Evolutionary conservation across 2,888 invertebrate genomes (phyloP), one percentile per base, ranked within the genome.

Genomic region (Platynereis dumerilii): DNA sequence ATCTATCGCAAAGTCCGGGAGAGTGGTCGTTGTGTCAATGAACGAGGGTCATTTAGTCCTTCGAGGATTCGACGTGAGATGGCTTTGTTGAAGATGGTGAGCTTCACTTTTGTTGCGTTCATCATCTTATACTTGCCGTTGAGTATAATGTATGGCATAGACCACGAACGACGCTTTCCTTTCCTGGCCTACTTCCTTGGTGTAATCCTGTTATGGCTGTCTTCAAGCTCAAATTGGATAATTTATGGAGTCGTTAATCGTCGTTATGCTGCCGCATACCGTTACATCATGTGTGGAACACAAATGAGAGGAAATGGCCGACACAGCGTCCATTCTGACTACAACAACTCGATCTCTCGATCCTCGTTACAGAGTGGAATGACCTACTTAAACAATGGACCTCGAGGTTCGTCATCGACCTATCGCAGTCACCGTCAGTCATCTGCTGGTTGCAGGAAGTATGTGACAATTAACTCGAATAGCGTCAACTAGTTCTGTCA

Each of bases 221-320:
- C 70, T 7, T 58, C 66, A 3, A 64, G 63, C 24, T 28, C 57
- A 27, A 70, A 70, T 57, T 70, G 70, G 70, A 65, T 70, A 20
- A 66, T 70, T 39, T 70, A 70, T 56, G 70, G 66, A 12, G 56
- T 66, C 39, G 67, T 70, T 55, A 69, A 70, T 62, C 58, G 27
- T 27, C 68, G 66, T 53, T 70, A 65, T 58, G 44, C 52, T 1
- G 45, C 34, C 5, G 70, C 68, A 1, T 70, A 70, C 45, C 44
- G 60, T 12, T 60, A 59, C 53, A 24, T 70, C 3, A 29, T 70
- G 26, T 60, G 58, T 60, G 48, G 48, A n/a, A 48, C 34, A 12
- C 34, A 34, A 7, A 34, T 34, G 34, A 34, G 34, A 12, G 5
- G 7, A 5, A 34, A 12, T 12, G 12, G 34, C 34, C 5, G 34